Evolutionary conservation across 2,113 vertebrate genomes (phyloP), one percentile per base, ranked within the genome.

Genomic region (Thunnus thynnus): DNA sequence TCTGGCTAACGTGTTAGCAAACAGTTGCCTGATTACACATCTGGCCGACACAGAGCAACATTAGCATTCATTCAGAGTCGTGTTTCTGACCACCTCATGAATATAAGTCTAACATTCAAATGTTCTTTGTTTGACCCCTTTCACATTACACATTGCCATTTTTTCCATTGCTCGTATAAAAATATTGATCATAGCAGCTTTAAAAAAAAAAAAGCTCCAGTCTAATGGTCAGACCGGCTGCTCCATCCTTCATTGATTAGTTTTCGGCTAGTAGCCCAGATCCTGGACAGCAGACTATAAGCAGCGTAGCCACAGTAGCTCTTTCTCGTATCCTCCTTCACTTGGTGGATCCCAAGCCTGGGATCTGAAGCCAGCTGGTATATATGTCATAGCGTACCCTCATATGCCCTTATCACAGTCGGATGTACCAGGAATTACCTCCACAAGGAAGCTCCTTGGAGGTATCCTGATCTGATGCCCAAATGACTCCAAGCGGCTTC

Each of bases 231-330:
- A 55, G 60, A 64, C 36, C 10, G 41, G 18, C 6, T 13, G 41
- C 54, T 32, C 18, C 13, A 56, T 3, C 3, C 20, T 10, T 6
- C 7, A 65, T 44, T 46, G 47, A 63, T 73, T 12, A 13, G 0
- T 13, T 68, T 68, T 36, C 6, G 3, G 48, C 11, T 48, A 27
- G 4, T 41, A 41, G 36, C 36, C 36, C 16, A 48, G 0, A 60
- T 61, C 25, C 36, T 20, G 74, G 41, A 36, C 44, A 76, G 36
- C 48, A 54, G 16, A 72, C 16, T 47, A 58, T 41, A 9, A 46
- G 61, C 48, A 41, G 13, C 2, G 13, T 3, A 8, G 11, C 55
- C 14, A 14, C 20, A 36, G 18, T 11, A 47, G 47, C n/a, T n/a
- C 2, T 30, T 12, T 20, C 13, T 11, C 17, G 32, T 17, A 13